phyloP scores from a whole-genome alignment of 2,888 invertebrate genomes.

The Dasysyrphus tricinctus region DNA sequence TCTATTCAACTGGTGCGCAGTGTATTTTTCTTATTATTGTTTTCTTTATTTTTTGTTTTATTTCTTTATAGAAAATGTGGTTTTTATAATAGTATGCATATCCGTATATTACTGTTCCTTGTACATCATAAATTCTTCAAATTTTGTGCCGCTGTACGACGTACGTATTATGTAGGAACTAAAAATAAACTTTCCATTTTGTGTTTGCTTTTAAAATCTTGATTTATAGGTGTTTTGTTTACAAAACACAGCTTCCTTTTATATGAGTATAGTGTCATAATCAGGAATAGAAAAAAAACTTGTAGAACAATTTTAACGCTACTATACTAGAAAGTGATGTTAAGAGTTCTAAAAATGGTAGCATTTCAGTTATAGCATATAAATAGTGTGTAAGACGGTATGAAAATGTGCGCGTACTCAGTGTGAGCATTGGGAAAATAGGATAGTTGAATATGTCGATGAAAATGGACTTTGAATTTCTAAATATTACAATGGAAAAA shows the following conservation, averaged over 20 bases:
- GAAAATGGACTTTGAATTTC: no score
- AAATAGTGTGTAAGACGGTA: no score
- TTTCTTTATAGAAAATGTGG: no score
- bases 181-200: neutral
- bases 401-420: no score
- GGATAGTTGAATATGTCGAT: no score
- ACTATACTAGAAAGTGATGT: neutral
- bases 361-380: no score
- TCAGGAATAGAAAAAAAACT: neutral
- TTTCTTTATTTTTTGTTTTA: no score
- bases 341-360: neutral
- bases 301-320: neutral
- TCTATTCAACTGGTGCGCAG: no score
- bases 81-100: no score
- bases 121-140: constrained; percentile 2
- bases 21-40: no score
- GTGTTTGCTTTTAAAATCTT: neutral
- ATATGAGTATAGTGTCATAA: neutral
- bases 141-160: neutral
- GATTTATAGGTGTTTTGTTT: constrained; percentile 6
- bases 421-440: no score
- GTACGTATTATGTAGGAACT: neutral
- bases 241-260: neutral
- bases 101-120: neutral
- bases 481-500: no score